Base-by-base conservation (phyloP, 1,140 invertebrate species). In the Drosophila pandora region DNA sequence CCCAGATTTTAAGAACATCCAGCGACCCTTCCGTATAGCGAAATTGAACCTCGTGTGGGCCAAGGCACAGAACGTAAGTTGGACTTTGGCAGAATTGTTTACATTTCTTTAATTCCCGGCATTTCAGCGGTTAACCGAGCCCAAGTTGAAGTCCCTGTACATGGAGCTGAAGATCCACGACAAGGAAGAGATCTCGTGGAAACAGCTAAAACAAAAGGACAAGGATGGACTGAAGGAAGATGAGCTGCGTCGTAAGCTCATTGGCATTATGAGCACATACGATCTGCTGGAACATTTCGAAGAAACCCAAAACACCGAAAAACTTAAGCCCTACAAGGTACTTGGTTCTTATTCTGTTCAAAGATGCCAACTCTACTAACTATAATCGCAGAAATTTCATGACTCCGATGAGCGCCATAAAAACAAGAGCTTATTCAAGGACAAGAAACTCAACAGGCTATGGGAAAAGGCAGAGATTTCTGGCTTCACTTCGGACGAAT, bases 101-200 rank as follows among this genome's bases (percentile, higher is more conserved):
- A 37, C 47, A 47, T 10, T 6, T 12, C 2, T 39, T 45, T 13
- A 30, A 17, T 3, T 9, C 2, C n/a, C 1, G 2, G 8, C 2
- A 1, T 92, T 93, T 5, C 82, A 98, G 97, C 94, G 96, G 74
- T 91, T 98, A 23, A 95, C 96, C 7, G 96, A 97, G 79, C 92
- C 94, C 5, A 98, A 98, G 91, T 91, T 98, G 5, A 96, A 96
- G 79, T 96, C 96, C 0, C 90, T 98, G 12, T 97, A 96, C 77
- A 96, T 96, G 88, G 97, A 98, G 90, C 91, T 99, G 0, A 97
- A 96, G 92, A 94, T 98, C 45, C 97, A 98, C 61, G 97, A 99
- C 81, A 98, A 98, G 93, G 96, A 98, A 91, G 97, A 98, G 93
- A 93, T 97, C 10, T 94, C 94, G 1, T 95, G 94, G 77, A 99